A percentile compares a stretch with the other conserved stretches of the same genome.
phyloP scores from a whole-genome alignment of 53 echinoderm and acorn worm species.

The Henricia sp. region DNA sequence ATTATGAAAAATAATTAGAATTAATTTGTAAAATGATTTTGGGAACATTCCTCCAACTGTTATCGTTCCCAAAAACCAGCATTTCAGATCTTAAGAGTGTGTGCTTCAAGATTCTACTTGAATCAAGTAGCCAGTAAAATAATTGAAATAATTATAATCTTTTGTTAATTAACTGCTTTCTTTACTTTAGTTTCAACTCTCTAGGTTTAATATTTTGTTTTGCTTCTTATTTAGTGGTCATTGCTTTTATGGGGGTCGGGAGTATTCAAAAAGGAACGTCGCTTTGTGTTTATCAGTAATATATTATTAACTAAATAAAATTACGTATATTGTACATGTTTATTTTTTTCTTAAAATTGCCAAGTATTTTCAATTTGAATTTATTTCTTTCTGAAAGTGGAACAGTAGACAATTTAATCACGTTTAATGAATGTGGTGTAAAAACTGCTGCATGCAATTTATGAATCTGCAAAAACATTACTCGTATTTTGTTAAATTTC shows the following conservation, averaged over 20 bases:
- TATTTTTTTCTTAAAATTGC: constrained; percentile 50
- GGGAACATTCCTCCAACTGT: constrained; percentile 1
- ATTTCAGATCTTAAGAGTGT: background rate
- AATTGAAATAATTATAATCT: background rate
- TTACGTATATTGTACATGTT: constrained; percentile 54
- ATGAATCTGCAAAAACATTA: too few relatives aligned
- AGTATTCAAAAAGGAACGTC: too few relatives aligned
- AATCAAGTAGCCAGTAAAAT: background rate
- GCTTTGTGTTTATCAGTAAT: too few relatives aligned
- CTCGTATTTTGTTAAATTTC: too few relatives aligned
- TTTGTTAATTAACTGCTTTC: background rate
- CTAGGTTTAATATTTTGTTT: constrained; percentile 7
- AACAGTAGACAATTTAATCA: too few relatives aligned
- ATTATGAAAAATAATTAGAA: too few relatives aligned
- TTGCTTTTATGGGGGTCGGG: constrained; percentile 10
- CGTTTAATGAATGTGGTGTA: too few relatives aligned
- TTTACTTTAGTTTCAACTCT: background rate
- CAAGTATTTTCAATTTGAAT: constrained; percentile 18
- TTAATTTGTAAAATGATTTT: too few relatives aligned
- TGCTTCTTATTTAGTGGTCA: constrained; percentile 18
- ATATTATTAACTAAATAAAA: constrained; percentile 13
- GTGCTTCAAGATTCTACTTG: background rate
- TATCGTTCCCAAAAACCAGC: background rate
- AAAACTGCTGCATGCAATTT: too few relatives aligned
- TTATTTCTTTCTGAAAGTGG: too few relatives aligned